A percentile compares a stretch with the other conserved stretches of the same genome.
These are phyloP conservation scores for Eurystomus gularis DNA, from an alignment of 2,113 vertebrate genomes.

Conservation along the genomic window DNA sequence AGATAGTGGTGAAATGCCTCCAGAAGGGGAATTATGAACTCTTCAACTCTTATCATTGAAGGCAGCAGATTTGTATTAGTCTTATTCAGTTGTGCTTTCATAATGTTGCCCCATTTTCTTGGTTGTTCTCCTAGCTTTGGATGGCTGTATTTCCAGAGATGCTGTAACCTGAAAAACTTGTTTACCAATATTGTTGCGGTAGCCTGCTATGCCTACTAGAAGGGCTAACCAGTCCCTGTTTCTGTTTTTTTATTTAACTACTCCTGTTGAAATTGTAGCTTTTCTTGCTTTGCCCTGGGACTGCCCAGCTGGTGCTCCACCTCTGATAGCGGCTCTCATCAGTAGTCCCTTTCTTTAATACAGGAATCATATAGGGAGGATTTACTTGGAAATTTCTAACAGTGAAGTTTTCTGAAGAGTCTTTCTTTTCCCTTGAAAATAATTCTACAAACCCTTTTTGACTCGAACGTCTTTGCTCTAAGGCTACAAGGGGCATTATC, in stretches of 20 bases:
- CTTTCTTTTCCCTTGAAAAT: not conserved
- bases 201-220: not conserved
- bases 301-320: not conserved
- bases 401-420: not conserved
- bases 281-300: not conserved
- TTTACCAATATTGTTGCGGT: not conserved
- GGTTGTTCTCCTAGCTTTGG: not conserved
- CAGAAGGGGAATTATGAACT: not conserved
- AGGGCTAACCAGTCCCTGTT: not conserved
- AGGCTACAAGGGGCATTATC: not conserved
- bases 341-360: not conserved
- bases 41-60: not conserved
- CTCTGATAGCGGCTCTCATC: not conserved
- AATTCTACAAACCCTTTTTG: not conserved
- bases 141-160: fast-evolving
- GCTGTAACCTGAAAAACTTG: not conserved
- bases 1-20: not conserved
- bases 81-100: not conserved
- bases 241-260: not conserved
- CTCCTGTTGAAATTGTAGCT: not conserved
- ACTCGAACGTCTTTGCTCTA: not conserved
- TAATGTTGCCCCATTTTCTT: not conserved
- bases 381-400: not conserved
- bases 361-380: not conserved
- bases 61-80: not conserved